Evolutionary conservation across 1,140 invertebrate species (phyloP), one percentile per base, ranked within the genome.

Genomic region (Solenopsis fugax): DNA sequence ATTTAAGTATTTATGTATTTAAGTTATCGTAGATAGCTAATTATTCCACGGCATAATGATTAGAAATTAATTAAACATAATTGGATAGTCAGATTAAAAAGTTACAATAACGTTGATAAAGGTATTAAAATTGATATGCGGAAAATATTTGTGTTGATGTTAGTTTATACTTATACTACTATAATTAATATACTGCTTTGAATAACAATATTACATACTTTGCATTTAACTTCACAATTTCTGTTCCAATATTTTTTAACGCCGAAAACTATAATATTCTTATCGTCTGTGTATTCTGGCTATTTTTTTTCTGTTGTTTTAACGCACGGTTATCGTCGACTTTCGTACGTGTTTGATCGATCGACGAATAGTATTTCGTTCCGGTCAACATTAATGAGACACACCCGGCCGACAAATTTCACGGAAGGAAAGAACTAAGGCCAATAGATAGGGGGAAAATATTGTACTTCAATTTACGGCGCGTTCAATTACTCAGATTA

Each of bases 341-440:
- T 67, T 67, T 67, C 12, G 41, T 69, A 45, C 41, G 18, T 21
- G 65, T 69, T 69, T 69, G 65, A 69, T 69, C 65, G 65, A 69
- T 69, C 41, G 41, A 50, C 41, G 45, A 50, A 69, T 69, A 50
- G 41, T 69, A 24, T 48, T 69, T 4, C 65, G 48, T 69, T 69
- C 21, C 41, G 65, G 41, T 50, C 41, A 9, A 69, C 41, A 12
- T 69, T 69, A 69, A 69, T 69, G 65, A 50, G 65, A 69, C 65
- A 69, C 65, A 69, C 65, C 65, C 65, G n/a, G 21, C 12, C 41
- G 41, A 50, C 48, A 69, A 69, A 69, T 50, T 69, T 69, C 13
- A 69, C 41, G 65, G 41, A 48, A 69, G 21, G 65, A 69, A 50
- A 9, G 64, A 13, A 16, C 45, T 48, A 24, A 50, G 6, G 21